phyloP scores from a whole-genome alignment of 2,113 vertebrate genomes.

The Montifringilla adamsi region DNA sequence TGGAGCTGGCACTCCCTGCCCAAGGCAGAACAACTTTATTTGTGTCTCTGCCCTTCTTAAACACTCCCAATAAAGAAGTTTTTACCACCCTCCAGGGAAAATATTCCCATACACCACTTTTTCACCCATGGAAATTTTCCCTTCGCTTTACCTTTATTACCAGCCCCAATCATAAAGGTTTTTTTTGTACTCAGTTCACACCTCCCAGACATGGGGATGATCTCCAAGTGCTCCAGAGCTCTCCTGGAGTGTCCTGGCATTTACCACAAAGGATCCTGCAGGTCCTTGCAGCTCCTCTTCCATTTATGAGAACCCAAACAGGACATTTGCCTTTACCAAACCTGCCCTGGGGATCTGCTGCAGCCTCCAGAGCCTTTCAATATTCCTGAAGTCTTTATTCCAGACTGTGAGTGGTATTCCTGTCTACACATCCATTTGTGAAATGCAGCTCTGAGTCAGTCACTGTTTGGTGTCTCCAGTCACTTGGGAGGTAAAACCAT shows the following conservation, averaged over 20 bases:
- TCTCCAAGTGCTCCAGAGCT: neutral
- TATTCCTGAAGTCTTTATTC: neutral
- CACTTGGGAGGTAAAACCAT: neutral
- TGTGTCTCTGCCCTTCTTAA: neutral
- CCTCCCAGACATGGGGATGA: neutral
- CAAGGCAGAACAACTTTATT: neutral
- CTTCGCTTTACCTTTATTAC: neutral
- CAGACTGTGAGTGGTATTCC: neutral
- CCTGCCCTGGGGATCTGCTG: neutral
- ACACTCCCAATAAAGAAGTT: neutral
- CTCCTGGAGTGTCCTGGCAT: neutral
- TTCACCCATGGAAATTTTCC: neutral
- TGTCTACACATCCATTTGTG: neutral
- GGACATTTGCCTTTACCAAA: neutral
- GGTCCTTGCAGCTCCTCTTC: neutral
- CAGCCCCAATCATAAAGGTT: neutral
- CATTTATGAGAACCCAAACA: too few species aligned
- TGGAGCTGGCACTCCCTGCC: neutral
- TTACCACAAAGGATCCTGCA: neutral
- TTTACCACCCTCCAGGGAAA: neutral
- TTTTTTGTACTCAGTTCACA: neutral
- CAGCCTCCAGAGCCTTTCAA: neutral
- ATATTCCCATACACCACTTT: neutral
- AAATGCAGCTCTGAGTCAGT: neutral
- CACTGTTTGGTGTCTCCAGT: neutral